Conservation (phyloP, 2,888 invertebrate genomes). For the Ormia ochracea region DNA sequence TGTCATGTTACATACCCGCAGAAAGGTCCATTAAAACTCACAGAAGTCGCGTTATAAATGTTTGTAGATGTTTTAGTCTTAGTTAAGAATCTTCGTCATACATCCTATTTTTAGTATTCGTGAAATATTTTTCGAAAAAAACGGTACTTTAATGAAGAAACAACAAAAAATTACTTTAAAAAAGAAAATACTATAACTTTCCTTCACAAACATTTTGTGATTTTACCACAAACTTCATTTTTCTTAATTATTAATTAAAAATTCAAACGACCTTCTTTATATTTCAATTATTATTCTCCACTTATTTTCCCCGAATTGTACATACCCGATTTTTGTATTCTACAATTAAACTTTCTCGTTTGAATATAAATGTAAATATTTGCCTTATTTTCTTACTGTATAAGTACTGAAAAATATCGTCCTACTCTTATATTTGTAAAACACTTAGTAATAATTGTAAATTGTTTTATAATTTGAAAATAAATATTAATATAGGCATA, state of each 20-base stretch:
- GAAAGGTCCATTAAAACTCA: background rate
- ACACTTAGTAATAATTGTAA: background rate
- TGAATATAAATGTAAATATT: slow-evolving; percentile 49
- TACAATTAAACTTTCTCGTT: background rate
- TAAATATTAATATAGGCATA: slow-evolving; percentile 26
- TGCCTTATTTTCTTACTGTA: slow-evolving; percentile 33
- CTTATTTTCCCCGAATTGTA: background rate
- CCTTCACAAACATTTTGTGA: too few species aligned
- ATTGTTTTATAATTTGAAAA: slow-evolving; percentile 22
- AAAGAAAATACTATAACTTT: too few species aligned
- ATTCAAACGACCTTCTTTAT: too few species aligned
- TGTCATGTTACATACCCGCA: background rate
- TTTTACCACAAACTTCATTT: too few species aligned
- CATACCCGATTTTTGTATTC: background rate
- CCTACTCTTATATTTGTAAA: slow-evolving; percentile 10
- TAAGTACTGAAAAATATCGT: background rate
- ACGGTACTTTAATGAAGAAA: too few species aligned
- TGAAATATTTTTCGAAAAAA: background rate
- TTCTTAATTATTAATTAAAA: too few species aligned
- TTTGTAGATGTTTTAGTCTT: slow-evolving; percentile 49
- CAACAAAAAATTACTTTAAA: too few species aligned
- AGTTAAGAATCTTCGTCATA: slow-evolving; percentile 42
- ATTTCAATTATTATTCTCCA: too few species aligned
- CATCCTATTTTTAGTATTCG: background rate
- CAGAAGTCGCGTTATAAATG: slow-evolving; percentile 42